Evolutionary conservation across 2,888 invertebrate species (phyloP), one percentile per base, ranked within the genome.

Genomic region (Polylopha cassiicola): DNA sequence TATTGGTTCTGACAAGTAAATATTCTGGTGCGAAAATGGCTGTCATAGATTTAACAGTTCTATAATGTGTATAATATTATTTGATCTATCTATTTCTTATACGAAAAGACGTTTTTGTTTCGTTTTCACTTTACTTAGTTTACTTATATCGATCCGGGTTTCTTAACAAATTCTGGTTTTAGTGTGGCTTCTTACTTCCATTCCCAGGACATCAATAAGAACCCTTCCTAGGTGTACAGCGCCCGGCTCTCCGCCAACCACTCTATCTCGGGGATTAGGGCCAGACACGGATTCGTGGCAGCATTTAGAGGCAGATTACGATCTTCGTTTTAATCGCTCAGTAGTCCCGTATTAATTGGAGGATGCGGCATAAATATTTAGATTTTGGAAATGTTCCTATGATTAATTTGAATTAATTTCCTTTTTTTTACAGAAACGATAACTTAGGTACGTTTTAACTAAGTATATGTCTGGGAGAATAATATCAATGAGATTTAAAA

Each of bases 221-320:
- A 44, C 53, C 47, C 51, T n/a, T n/a, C n/a, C 47, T 39, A 36
- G 47, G 43, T 47, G 44, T 38, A 46, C 47, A 44, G 51, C 47
- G 52, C 49, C 49, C 50, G 51, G 55, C 55, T 46, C 48, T 50
- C 53, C 64, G 61, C 68, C 67, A 61, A 68, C 58, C 68, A 65
- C 66, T 77, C 72, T 55, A 69, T 78, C 79, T 73, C 62, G 51
- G 50, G 77, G 77, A 76, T 78, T 78, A 77, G 53, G 48, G 44
- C 47, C 43, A 47, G 47, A 50, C 50, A 43, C 50, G 53, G 52
- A 59, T 56, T 58, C 61, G 52, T 55, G 56, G 70, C 51, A 70
- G 67, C 59, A 53, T 65, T 67, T 64, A 70, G 73, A 73, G 74
- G 73, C 64, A 74, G 75, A 74, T 73, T 65, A 58, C 71, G 67